Base-by-base conservation (phyloP, 1,140 invertebrate genomes). In the Medauroidea extradentata region DNA sequence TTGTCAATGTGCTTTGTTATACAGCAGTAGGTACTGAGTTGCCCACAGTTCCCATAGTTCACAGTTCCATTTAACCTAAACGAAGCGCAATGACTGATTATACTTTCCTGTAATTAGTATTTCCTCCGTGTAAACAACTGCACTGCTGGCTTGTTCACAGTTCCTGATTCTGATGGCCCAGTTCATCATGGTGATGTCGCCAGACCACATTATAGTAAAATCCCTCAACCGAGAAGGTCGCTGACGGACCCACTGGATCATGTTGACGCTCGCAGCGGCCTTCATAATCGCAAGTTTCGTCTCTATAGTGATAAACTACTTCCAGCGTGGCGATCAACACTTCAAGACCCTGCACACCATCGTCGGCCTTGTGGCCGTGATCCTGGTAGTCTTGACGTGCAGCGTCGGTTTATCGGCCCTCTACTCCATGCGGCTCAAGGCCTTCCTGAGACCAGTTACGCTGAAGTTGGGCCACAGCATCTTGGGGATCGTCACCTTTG, bases 401-500 rank as follows among this genome's bases (percentile, higher is more conserved):
- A 18, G 9, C 18, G 39, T 18, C 8, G 53, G 53, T 18, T 11
- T 54, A 3, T 2, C 42, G n/a, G 38, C 53, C 2, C 53, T 54
- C 8, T 54, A 54, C n/a, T 7, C 53, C 11, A 5, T 14, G 2
- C 2, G 42, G 16, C n/a, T 54, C 2, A 42, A 42, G 38, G 5
- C 38, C 3, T 25, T n/a, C 14, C 23, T 54, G 5, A 54, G 16
- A 23, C 53, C 53, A 41, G n/a, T 25, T 3, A 8, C 23, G 5
- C 38, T 34, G n/a, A 54, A 54, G 29, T 14, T 54, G 16, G 11
- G 7, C 11, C 53, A 54, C n/a, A 41, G 8, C 8, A 21, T 43
- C 19, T 5, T 41, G 2, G 53, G 53, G 16, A 54, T 41, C 7
- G 16, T 54, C 14, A 43, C 53, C 3, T 54, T 54, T 42, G 53